These are phyloP conservation scores for Macrochelys suwanniensis DNA, from an alignment of 2,797 vertebrate species.

Conservation along the genomic window DNA sequence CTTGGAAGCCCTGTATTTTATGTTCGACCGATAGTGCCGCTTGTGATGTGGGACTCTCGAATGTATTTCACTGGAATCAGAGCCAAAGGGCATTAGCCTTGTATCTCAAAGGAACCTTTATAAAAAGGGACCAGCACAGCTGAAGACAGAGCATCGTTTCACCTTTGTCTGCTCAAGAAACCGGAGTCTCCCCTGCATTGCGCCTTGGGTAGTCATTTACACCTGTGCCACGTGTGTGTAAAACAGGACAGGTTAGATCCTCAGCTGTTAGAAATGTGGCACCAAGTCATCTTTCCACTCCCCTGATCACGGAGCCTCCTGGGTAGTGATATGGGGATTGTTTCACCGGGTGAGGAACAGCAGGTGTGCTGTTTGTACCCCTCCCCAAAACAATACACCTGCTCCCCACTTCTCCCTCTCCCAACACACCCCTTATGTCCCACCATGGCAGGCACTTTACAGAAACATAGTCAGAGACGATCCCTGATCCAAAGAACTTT, in stretches of 20 bases:
- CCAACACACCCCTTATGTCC: rapidly evolving
- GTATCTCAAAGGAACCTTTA: rapidly evolving
- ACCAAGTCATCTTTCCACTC: not conserved
- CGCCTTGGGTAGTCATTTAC: conserved; percentile 33
- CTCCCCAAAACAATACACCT: too few species aligned
- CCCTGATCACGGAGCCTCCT: not conserved
- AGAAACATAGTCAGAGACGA: not conserved
- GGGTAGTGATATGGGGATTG: not conserved
- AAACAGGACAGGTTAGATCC: not conserved
- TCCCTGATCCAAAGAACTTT: not conserved
- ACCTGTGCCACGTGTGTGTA: not conserved
- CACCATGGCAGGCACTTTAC: not conserved
- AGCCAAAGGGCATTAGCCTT: not conserved
- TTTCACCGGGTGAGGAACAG: not conserved
- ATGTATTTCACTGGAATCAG: not conserved
- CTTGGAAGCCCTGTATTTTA: not conserved
- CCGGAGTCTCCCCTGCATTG: conserved; percentile 7
- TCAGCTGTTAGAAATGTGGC: not conserved
- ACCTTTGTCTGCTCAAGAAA: conserved; percentile 46
- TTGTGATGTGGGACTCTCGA: not conserved
- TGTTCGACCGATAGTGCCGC: not conserved
- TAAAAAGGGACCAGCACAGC: not conserved
- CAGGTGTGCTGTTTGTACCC: not conserved
- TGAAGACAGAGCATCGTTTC: conserved; percentile 35
- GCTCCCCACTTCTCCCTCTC: not conserved